These are phyloP conservation scores for Drosophila infuscata DNA, from an alignment of 2,888 invertebrate species.

Conservation along the genomic window DNA sequence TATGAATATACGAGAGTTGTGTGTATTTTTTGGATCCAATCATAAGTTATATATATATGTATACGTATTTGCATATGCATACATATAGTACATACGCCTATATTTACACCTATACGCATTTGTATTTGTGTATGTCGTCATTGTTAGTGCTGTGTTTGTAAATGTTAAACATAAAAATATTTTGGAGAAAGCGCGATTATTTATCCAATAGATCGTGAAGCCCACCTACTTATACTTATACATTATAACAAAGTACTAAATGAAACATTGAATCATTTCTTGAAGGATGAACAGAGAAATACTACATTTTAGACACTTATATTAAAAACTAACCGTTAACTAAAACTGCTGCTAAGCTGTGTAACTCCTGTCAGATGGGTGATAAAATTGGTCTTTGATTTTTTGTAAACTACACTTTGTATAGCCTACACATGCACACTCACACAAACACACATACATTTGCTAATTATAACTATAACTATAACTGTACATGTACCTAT, in stretches of 20 bases:
- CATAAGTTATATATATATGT: slow-evolving; percentile 31
- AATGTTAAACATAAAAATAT: slow-evolving; percentile 53
- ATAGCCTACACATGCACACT: slow-evolving; percentile 32
- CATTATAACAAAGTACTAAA: slow-evolving; percentile 63
- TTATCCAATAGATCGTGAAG: slow-evolving; percentile 46
- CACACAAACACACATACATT: slow-evolving; percentile 12
- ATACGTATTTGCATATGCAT: slow-evolving; percentile 32
- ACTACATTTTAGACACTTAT: slow-evolving; percentile 28
- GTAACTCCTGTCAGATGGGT: slow-evolving; percentile 86
- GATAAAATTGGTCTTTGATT: slow-evolving; percentile 73
- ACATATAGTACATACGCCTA: slow-evolving; percentile 30
- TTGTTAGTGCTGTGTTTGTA: slow-evolving; percentile 75
- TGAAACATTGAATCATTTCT: slow-evolving; percentile 23
- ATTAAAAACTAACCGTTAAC: slow-evolving; percentile 23
- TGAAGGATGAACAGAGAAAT: slow-evolving; percentile 19
- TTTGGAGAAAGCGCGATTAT: slow-evolving; percentile 30
- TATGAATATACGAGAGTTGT: slow-evolving; percentile 33
- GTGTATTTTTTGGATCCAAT: slow-evolving; percentile 55
- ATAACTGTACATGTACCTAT: slow-evolving; percentile 42
- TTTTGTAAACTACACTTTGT: slow-evolving; percentile 56
- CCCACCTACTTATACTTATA: slow-evolving; percentile 68
- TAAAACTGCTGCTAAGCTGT: slow-evolving; percentile 68
- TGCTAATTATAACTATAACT: slow-evolving; percentile 25
- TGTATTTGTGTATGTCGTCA: slow-evolving; percentile 62
- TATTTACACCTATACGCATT: slow-evolving; percentile 44